Evolutionary conservation across 2,888 invertebrate species (phyloP).

Genomic region (Tetragonula carbonaria): DNA sequence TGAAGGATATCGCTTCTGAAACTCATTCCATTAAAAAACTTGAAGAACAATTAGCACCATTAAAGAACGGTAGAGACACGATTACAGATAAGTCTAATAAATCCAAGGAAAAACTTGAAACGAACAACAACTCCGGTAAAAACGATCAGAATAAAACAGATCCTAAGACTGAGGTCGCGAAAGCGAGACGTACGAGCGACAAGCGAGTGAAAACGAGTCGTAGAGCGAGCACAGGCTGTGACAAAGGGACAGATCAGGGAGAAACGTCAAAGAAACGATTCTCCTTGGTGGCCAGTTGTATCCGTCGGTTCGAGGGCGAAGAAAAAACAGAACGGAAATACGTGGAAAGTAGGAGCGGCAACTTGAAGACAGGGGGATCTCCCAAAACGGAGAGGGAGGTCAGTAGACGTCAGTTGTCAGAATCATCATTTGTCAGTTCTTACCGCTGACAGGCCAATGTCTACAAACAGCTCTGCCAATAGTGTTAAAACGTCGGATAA

Average conservation of each 20-base stretch:
- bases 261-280: conserved; percentile 76
- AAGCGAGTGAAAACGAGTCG: conserved; percentile 47
- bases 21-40: background rate
- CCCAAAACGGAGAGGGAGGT: conserved; percentile 83
- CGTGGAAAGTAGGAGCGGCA: conserved; percentile 64
- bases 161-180: conserved; percentile 21
- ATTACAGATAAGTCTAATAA: conserved; percentile 6
- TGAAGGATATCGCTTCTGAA: background rate
- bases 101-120: conserved; percentile 1
- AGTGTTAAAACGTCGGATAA: conserved; percentile 6
- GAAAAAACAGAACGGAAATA: conserved; percentile 60
- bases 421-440: conserved; percentile 57
- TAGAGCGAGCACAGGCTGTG: conserved; percentile 53
- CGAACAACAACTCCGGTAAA: background rate
- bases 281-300: conserved; percentile 81
- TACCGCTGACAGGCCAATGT: conserved; percentile 78
- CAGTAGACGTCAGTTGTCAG: conserved; percentile 77
- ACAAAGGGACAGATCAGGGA: conserved; percentile 57
- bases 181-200: conserved; percentile 28
- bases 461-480: conserved; percentile 80
- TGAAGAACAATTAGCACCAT: background rate
- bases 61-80: background rate
- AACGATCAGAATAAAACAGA: background rate
- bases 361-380: conserved; percentile 72
- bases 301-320: conserved; percentile 81